Evolutionary conservation across 2,888 invertebrate species (phyloP), one percentile per base, ranked within the genome.

Genomic region (Metallyticus violacea): DNA sequence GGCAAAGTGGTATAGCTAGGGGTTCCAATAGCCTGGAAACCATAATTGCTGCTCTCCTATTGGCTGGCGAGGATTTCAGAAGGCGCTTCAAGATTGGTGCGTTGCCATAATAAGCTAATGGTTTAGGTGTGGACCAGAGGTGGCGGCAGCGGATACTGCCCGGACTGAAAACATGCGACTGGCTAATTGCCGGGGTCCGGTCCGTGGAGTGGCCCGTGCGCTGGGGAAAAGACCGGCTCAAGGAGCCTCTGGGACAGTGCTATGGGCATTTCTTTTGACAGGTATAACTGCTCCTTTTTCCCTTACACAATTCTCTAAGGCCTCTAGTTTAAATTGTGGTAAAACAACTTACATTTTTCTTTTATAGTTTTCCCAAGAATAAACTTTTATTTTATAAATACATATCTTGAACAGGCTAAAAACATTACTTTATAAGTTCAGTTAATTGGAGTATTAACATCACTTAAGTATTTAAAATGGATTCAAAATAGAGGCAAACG

Each of bases 61-160:
- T 87, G 87, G 87, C 87, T 85, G 87, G 80, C 78, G 26, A 27
- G 85, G 79, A 29, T 85, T 84, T 78, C 84, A 80, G 84, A 84
- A 86, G 85, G 86, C 81, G 84, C 80, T 84, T 40, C 80, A 78
- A 84, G 84, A 86, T 86, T 87, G 87, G 85, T 81, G 78, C 79
- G 85, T 85, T 85, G 79, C 81, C 77, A 85, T 85, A 85, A 85
- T 85, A 85, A 85, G 80, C 85, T 85, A 85, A 85, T 85, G 76
- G 80, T 77, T 79, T 79, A 85, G 85, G 79, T 79, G 79, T 85
- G 80, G 79, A 80, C 80, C 85, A 76, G 40, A 79, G 85, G 85
- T 78, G 78, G 78, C 29, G 79, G 27, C 79, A 79, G 26, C 81
- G 30, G 27, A 25, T 30, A 28, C 29, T 79, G 26, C 27, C 79